Evolutionary conservation across 1,140 invertebrate genomes (phyloP), one percentile per base, ranked within the genome.

Genomic region (Brachionus asplanchnoidis): DNA sequence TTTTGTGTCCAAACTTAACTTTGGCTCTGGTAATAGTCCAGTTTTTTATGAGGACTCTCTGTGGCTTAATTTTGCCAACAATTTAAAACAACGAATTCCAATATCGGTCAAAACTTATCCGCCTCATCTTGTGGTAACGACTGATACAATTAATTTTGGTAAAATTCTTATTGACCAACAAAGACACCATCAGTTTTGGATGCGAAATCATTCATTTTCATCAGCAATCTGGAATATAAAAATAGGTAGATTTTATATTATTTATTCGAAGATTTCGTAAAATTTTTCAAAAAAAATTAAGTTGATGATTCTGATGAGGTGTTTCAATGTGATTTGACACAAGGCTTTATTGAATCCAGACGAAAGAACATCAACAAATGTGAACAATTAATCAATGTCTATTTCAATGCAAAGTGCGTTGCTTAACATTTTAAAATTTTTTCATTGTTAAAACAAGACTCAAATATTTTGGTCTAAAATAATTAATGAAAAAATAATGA

Each of bases 171-270:
- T 77, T 3, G 44, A n/a, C 8, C 79, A 82, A 46, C 23, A 82
- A 26, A 82, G 79, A 65, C 65, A 68, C 0, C 7, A 3, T 23
- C 50, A 82, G 42, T 82, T 82, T 23, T 65, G 23, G 8, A 82
- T 82, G 1, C 8, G 65, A 82, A 82, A 82, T 65, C 26, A 42
- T 32, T 82, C 79, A 6, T 82, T 68, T 65, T 82, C 79, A 9
- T 20, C 79, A 5, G 14, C 65, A n/a, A 26, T 65, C n/a, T 82
- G 79, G 79, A 65, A 40, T 11, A 68, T 68, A 23, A 14, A 14
- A 12, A 82, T 82, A n/a, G 28, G 79, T 82, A 65, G 36, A 20
- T 40, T 80, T 12, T 0, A 17, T 78, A 12, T 60, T 20, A 9
- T 60, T 20, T 20, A 60, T 60, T 50, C 32, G 14, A 23, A 23